Evolutionary conservation across 1,140 invertebrate genomes (phyloP), one percentile per base, ranked within the genome.

Genomic region (Neodiprion lecontei): DNA sequence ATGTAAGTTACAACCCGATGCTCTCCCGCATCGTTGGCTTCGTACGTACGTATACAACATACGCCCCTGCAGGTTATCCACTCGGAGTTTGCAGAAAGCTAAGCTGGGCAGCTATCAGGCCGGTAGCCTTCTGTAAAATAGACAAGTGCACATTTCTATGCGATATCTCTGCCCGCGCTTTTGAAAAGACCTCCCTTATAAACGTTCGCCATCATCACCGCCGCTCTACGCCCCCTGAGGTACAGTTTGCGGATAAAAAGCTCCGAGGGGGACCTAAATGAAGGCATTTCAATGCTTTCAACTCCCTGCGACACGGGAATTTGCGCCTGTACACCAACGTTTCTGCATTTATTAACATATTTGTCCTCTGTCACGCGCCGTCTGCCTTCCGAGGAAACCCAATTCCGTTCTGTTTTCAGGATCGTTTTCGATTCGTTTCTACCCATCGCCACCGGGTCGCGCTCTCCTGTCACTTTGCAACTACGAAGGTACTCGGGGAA

Each of bases 121-220:
- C 21, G 74, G 50, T 40, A 5, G 1, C 50, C 70, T 7, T 50
- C 48, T 50, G 28, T 28, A 61, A 81, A 80, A 81, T 81, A 81
- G 69, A 81, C 70, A 67, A 72, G 47, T 72, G 68, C 28, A 40
- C 77, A 70, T 81, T 82, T 82, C 78, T 76, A 72, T 77, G 80
- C 74, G 67, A 76, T 75, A 81, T 80, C 74, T 82, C 66, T 53
- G 53, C 74, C 73, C 68, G 66, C 71, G 70, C 53, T 72, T 66
- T 53, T 79, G 73, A 81, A 81, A 81, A 81, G 79, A 77, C 76
- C 75, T 53, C 65, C 61, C 66, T 49, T 69, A 72, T 72, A 71
- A 40, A 40, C 28, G 28, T 40, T 40, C 28, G 28, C 28, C 28
- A 40, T 40, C 28, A 40, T 40, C 28, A 5, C 28, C 28, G 28